Percentiles rank a stretch among this genome's conserved stretches.
These are phyloP conservation scores for Rhinophrynus dorsalis DNA, from an alignment of 2,797 vertebrate species.

Conservation along the genomic window DNA sequence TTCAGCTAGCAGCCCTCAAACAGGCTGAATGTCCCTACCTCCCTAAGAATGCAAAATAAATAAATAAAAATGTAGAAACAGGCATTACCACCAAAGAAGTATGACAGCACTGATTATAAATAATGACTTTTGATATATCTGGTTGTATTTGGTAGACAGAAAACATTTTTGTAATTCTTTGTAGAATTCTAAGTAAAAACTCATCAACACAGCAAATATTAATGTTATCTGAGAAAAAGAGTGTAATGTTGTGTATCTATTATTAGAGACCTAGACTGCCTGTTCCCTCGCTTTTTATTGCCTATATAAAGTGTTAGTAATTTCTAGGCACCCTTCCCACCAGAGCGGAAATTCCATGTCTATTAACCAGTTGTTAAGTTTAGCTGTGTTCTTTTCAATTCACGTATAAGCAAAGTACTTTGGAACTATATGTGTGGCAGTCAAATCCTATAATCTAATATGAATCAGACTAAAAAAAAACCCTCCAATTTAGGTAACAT, in stretches of 20 bases:
- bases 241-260: neutral
- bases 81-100: too few relatives aligned
- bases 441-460: conserved; percentile 71
- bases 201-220: neutral
- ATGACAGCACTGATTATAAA: too few relatives aligned
- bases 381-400: conserved; percentile 76
- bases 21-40: too few relatives aligned
- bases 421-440: conserved; percentile 69
- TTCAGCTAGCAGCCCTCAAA: too few relatives aligned
- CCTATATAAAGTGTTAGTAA: conserved; percentile 62
- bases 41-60: too few relatives aligned
- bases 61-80: too few relatives aligned
- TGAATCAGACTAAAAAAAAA: conserved; percentile 68
- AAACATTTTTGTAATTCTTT: too few relatives aligned
- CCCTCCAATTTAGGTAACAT: conserved; percentile 63
- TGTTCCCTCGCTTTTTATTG: conserved; percentile 12
- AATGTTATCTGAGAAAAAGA: neutral
- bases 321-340: conserved; percentile 70
- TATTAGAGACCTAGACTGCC: neutral
- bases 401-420: conserved; percentile 54
- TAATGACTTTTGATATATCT: too few relatives aligned
- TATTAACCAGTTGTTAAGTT: conserved; percentile 69
- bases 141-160: too few relatives aligned
- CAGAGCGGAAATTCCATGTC: conserved; percentile 60
- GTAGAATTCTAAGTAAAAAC: too few relatives aligned